These are phyloP conservation scores for Papilio protenor DNA, from an alignment of 2,888 invertebrate species.

Conservation along the genomic window DNA sequence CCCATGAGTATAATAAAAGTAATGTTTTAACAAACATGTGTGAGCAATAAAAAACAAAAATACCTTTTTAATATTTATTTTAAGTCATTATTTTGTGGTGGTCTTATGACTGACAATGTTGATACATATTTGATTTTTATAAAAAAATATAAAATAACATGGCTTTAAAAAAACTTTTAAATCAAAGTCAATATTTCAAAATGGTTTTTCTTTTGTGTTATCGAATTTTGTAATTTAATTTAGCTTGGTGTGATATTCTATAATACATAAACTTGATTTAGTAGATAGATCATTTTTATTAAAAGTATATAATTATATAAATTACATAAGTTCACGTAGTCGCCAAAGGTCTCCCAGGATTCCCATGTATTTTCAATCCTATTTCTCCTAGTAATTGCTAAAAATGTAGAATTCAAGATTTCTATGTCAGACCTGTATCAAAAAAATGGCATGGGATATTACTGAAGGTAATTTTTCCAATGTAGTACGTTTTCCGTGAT, in stretches of 20 bases:
- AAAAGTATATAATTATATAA: neutral
- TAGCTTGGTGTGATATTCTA: neutral
- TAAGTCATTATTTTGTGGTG: neutral
- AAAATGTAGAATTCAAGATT: neutral
- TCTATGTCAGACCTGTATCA: neutral
- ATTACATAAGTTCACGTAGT: neutral
- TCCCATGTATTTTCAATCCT: neutral
- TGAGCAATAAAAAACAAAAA: neutral
- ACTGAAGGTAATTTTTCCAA: constrained; percentile 65
- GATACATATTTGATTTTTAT: neutral
- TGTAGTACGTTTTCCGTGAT: constrained; percentile 2
- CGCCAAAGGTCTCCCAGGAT: neutral
- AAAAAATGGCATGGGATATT: constrained; percentile 64
- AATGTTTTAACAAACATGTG: neutral
- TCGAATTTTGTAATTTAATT: constrained; percentile 3
- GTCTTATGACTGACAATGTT: neutral
- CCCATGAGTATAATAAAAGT: neutral
- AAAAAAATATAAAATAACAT: neutral
- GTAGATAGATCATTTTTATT: neutral
- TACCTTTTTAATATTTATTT: neutral
- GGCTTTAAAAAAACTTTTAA: neutral
- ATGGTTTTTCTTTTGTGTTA: neutral
- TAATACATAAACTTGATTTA: neutral
- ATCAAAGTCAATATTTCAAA: neutral
- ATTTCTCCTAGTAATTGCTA: neutral